These are phyloP conservation scores for Thymelicus sylvestris DNA, from an alignment of 2,888 invertebrate species.

Conservation along the genomic window DNA sequence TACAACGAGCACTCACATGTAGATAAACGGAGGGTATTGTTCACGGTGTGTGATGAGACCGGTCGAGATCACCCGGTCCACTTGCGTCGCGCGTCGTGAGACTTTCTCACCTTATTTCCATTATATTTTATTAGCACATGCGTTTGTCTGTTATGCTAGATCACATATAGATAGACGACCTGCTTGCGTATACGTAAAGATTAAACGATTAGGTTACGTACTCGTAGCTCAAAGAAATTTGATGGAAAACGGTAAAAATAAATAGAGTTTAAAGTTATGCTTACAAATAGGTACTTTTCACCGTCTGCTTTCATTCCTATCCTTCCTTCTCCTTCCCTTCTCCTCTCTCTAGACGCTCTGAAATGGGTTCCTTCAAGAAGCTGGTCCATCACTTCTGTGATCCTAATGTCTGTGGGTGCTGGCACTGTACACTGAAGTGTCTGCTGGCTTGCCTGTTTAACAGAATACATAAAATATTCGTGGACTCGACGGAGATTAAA, in stretches of 20 bases:
- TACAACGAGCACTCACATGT: slow-evolving; percentile 29
- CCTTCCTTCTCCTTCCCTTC: too few relatives aligned
- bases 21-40: slow-evolving; percentile 40
- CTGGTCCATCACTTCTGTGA: too few relatives aligned
- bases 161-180: not conserved
- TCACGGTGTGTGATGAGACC: slow-evolving; percentile 20
- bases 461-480: too few relatives aligned
- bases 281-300: not conserved
- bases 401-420: too few relatives aligned
- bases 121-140: slow-evolving; percentile 2
- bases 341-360: too few relatives aligned
- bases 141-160: not conserved
- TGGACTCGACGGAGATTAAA: too few relatives aligned
- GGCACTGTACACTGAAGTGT: too few relatives aligned
- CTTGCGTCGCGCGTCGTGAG: slow-evolving; percentile 37
- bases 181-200: slow-evolving; percentile 3
- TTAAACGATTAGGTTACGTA: not conserved
- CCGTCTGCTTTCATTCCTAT: too few relatives aligned
- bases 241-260: not conserved
- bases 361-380: too few relatives aligned
- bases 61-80: slow-evolving; percentile 19
- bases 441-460: too few relatives aligned
- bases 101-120: slow-evolving; percentile 40
- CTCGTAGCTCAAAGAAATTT: too few relatives aligned
- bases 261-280: not conserved